These are phyloP conservation scores for Cirrhinus mrigala DNA, from an alignment of 2,797 vertebrate species.

Conservation along the genomic window DNA sequence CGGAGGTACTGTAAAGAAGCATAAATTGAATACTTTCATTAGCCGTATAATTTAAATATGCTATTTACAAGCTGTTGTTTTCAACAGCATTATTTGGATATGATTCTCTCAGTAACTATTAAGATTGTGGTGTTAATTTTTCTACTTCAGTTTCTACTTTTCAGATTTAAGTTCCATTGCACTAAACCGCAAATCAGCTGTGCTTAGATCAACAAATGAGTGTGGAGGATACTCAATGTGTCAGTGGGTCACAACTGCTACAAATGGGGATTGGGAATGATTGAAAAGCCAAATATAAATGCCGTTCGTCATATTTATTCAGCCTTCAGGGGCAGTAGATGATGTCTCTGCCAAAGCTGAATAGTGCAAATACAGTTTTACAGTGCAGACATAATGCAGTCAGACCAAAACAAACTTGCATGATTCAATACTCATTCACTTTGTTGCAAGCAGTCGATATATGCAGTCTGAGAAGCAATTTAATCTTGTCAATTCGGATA, in stretches of 20 bases:
- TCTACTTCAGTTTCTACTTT: constrained; percentile 2
- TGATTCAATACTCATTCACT: constrained; percentile 36
- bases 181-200: neutral
- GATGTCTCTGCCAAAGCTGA: constrained; percentile 26
- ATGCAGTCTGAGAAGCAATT: constrained; percentile 6
- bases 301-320: constrained; percentile 43
- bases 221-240: neutral
- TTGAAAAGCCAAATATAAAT: constrained; percentile 32
- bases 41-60: neutral
- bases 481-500: constrained; percentile 6
- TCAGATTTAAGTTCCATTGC: neutral
- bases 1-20: neutral
- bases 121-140: neutral
- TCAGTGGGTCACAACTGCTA: neutral
- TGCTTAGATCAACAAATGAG: neutral
- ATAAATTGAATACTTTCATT: neutral
- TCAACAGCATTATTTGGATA: neutral
- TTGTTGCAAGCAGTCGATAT: constrained; percentile 25
- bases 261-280: neutral
- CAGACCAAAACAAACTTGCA: constrained; percentile 8
- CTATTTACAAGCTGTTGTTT: neutral
- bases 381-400: neutral
- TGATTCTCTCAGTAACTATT: neutral
- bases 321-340: constrained; percentile 33
- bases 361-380: constrained; percentile 11